Base-by-base conservation (phyloP, 2,797 vertebrate species). In the Microtus californicus region DNA sequence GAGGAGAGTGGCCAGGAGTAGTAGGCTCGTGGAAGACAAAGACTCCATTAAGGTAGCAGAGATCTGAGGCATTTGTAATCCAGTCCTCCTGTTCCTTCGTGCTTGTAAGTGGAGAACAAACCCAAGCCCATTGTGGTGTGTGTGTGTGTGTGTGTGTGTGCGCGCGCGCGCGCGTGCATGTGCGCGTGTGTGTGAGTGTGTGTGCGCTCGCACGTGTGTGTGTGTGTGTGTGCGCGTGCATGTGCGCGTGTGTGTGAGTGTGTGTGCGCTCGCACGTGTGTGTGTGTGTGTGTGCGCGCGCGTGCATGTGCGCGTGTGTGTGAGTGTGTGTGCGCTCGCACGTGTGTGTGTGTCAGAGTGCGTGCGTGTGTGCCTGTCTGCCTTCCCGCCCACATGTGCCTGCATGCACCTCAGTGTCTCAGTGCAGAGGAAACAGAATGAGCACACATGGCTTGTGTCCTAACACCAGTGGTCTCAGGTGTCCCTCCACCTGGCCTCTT, bases 211-310 rank as follows among this genome's bases (percentile, higher is more conserved):
- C n/a, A n/a, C n/a, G n/a, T n/a, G n/a, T n/a, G n/a, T n/a, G n/a
- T n/a, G n/a, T n/a, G n/a, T n/a, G 5, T 14, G 21, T 0, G 11
- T 25, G 19, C 5, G 4, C 31, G 29, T 79, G 0, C n/a, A n/a
- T n/a, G 23, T 59, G n/a, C 2, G 1, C 2, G 43, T 51, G 13
- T 56, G 0, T 15, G 4, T 23, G 6, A 25, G 5, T 1, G 31
- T 80, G 12, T 81, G 54, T 61, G 23, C 40, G 12, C 25, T 11
- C 13, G 5, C 3, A 2, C 37, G 48, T 6, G 43, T 1, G 43
- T 45, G 23, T 14, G 19, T 56, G 2, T 56, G 4, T 43, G 3
- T 15, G 12, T 9, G 27, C 10, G 45, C 1, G 45, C 11, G n/a
- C n/a, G 2, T 27, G 10, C 37, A 6, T 59, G 34, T n/a, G 43